These are phyloP conservation scores for Pinctada fucata DNA, from an alignment of 2,888 invertebrate genomes.

Conservation along the genomic window DNA sequence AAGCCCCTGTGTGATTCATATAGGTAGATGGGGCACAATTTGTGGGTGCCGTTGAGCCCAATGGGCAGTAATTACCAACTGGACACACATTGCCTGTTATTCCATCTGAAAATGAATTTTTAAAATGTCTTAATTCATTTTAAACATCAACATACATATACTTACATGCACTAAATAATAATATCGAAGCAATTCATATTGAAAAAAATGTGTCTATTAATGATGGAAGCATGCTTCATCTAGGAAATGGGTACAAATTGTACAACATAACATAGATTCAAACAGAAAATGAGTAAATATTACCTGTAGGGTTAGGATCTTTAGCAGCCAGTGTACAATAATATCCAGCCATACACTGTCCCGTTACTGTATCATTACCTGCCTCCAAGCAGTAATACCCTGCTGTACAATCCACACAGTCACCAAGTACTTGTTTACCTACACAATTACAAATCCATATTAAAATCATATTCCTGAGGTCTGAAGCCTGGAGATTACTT, in stretches of 20 bases:
- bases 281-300: no score
- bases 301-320: slow-evolving; percentile 71
- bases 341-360: slow-evolving; percentile 66
- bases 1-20: slow-evolving; percentile 69
- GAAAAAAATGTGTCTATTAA: no score
- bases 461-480: no score
- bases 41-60: slow-evolving; percentile 52
- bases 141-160: no score
- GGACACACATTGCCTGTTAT: slow-evolving; percentile 72
- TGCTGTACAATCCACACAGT: slow-evolving; percentile 62
- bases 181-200: no score
- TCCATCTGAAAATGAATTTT: slow-evolving; percentile 57
- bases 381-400: slow-evolving; percentile 63
- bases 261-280: no score
- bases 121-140: no score
- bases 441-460: slow-evolving; percentile 19
- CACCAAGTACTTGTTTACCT: slow-evolving; percentile 59
- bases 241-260: no score
- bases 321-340: slow-evolving; percentile 67
- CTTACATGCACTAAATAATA: no score
- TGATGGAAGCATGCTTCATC: no score
- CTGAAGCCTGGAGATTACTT: no score
- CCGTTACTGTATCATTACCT: slow-evolving; percentile 61
- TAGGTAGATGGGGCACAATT: slow-evolving; percentile 67
- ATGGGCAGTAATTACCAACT: slow-evolving; percentile 66